Percentiles rank a stretch among this genome's conserved stretches.
Evolutionary conservation across 2,888 invertebrate species (phyloP).

Genomic region (Chaetogeoica ovagalla): DNA sequence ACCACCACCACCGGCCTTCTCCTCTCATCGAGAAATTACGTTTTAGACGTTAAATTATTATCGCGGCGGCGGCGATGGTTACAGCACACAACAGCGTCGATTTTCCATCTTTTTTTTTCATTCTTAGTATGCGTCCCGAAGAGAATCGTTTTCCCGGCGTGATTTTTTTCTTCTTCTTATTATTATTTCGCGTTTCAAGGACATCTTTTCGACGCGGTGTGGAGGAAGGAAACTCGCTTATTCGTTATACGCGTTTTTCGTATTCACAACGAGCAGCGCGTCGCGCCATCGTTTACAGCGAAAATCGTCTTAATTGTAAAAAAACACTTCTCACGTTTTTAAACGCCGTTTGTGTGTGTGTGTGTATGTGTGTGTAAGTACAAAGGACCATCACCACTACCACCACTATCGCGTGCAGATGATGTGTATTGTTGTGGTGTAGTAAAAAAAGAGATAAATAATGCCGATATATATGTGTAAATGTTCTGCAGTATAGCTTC

Average conservation of each 20-base stretch:
- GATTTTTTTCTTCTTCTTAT: not conserved
- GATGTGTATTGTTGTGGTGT: too few relatives aligned
- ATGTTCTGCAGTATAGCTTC: too few relatives aligned
- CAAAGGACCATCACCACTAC: too few relatives aligned
- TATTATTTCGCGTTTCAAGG: constrained; percentile 19
- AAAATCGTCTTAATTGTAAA: not conserved
- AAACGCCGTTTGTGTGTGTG: not conserved
- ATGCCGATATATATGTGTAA: too few relatives aligned
- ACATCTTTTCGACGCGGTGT: constrained; percentile 2
- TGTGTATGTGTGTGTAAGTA: too few relatives aligned
- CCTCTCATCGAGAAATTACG: too few relatives aligned
- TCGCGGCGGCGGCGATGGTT: not conserved
- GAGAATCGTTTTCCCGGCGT: constrained; percentile 6
- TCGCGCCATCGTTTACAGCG: not conserved
- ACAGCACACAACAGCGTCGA: constrained; percentile 36
- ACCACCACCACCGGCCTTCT: not conserved
- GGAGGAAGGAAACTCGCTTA: constrained; percentile 1
- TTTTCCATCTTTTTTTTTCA: constrained; percentile 27
- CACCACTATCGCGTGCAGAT: too few relatives aligned
- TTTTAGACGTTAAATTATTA: constrained; percentile 11
- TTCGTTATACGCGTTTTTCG: constrained; percentile 1
- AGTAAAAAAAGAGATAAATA: too few relatives aligned
- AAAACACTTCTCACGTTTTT: not conserved
- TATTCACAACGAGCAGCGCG: not conserved
- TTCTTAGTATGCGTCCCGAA: not conserved